These are phyloP conservation scores for Polia nebulosa DNA, from an alignment of 2,888 invertebrate genomes.

Conservation along the genomic window DNA sequence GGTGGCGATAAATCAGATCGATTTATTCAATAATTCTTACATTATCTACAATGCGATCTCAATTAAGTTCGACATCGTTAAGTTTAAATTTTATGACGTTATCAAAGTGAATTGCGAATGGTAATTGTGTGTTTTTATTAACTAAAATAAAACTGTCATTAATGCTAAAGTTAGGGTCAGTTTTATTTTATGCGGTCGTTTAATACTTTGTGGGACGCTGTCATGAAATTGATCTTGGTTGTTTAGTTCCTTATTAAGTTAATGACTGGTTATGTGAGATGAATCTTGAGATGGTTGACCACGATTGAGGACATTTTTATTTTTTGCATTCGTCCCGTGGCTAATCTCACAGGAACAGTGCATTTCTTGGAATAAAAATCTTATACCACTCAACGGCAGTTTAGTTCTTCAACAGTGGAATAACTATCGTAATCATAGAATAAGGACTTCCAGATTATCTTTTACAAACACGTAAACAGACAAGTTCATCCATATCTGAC, in stretches of 20 bases:
- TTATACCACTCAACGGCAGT: too few species aligned
- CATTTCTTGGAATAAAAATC: too few species aligned
- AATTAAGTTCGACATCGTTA: constrained; percentile 65
- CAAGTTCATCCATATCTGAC: too few species aligned
- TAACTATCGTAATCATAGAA: too few species aligned
- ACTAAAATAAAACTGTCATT: constrained; percentile 62
- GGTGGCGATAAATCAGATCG: constrained; percentile 52
- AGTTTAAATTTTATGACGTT: constrained; percentile 62
- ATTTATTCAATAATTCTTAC: constrained; percentile 67
- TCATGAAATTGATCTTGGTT: background rate
- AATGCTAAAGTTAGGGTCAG: constrained; percentile 40
- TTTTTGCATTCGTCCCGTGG: background rate
- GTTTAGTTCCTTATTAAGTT: background rate
- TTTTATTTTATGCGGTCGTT: constrained; percentile 39
- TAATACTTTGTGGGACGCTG: background rate
- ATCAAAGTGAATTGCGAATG: constrained; percentile 58
- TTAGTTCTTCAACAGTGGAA: too few species aligned
- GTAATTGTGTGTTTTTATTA: constrained; percentile 67
- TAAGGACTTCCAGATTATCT: too few species aligned
- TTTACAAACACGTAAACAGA: too few species aligned
- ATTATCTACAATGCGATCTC: constrained; percentile 70
- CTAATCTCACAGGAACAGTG: background rate
- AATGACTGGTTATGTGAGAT: background rate
- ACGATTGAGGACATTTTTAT: background rate
- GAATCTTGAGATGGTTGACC: background rate